Conservation (phyloP, 1,140 invertebrate genomes). For the Drosophila rufa region DNA sequence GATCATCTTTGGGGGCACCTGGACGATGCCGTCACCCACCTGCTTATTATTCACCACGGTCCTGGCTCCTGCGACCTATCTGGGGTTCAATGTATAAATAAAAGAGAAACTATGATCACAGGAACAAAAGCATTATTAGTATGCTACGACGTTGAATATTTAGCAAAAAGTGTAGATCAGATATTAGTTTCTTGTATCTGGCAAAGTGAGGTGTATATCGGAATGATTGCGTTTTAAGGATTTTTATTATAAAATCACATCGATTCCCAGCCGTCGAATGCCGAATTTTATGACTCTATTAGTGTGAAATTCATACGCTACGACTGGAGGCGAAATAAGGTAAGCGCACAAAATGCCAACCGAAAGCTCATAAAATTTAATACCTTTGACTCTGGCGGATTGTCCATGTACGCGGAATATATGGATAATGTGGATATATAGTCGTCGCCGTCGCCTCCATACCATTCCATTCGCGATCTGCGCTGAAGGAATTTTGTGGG, state of each 20-base stretch:
- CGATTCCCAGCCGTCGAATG: slow-evolving; percentile 6
- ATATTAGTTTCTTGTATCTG: background rate
- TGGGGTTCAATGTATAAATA: too few species aligned
- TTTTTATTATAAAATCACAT: slow-evolving; percentile 9
- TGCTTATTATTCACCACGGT: too few species aligned
- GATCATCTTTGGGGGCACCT: too few species aligned
- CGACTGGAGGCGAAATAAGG: slow-evolving; percentile 16
- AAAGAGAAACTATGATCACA: too few species aligned
- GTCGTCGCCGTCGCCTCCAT: slow-evolving; percentile 36
- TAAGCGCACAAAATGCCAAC: slow-evolving; percentile 49
- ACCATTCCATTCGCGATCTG: slow-evolving; percentile 14
- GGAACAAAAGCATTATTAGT: too few species aligned
- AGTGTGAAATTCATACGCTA: slow-evolving; percentile 42
- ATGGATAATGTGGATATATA: slow-evolving; percentile 42
- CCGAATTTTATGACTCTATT: slow-evolving; percentile 71
- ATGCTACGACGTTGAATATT: too few species aligned
- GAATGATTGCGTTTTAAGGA: background rate
- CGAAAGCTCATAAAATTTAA: slow-evolving; percentile 64
- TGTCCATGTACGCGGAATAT: slow-evolving; percentile 14
- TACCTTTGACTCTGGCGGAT: slow-evolving; percentile 51
- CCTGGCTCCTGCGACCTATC: too few species aligned
- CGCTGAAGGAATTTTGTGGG: slow-evolving; percentile 57
- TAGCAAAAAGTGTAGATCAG: background rate
- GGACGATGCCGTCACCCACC: too few species aligned
- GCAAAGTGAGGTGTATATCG: background rate